Evolutionary conservation across 2,888 invertebrate genomes (phyloP), one percentile per base, ranked within the genome.

Genomic region (Meta bourneti): DNA sequence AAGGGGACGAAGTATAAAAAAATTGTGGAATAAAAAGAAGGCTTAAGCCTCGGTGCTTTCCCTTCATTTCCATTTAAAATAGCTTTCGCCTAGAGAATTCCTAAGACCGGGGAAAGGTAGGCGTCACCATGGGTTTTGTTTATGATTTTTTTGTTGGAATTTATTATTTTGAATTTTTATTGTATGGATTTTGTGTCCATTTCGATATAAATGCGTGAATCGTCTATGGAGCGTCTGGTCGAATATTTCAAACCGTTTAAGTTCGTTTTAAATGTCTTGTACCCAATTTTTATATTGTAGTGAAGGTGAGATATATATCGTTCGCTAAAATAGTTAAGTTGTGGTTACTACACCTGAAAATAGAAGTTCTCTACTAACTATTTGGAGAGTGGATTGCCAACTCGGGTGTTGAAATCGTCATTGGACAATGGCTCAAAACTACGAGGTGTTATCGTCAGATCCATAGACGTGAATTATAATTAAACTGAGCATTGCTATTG

Each of bases 11-110:
- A 82, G 72, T 81, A 71, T 72, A 54, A 70, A 54, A 79, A 61
- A 79, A 54, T 19, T 13, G 61, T 19, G 16, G 20, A 51, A 72
- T 19, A 34, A 71, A 34, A 72, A n/a, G 54, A 72, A 70, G 72
- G 54, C 16, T 86, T 86, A 13, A 69, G 85, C 85, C 77, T 86
- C 69, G 34, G 34, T 34, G 77, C 9, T 52, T 13, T 78, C 16
- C 70, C 70, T 78, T 86, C 85, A 86, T 86, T 86, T 86, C 85
- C 85, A 86, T 86, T 61, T 86, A 86, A 86, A 86, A 86, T 77
- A 86, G 85, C 77, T 86, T 86, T 86, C 74, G 84, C 61, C 54
- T 61, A 8, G 16, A n/a, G 51, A 34, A 34, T 34, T 69, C 20
- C 71, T 52, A 20, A 16, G 52, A 74, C 70, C 19, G 72, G 11